Evolutionary conservation across 2,113 vertebrate species (phyloP), one percentile per base, ranked within the genome.

Genomic region (Tylochromis polylepis): DNA sequence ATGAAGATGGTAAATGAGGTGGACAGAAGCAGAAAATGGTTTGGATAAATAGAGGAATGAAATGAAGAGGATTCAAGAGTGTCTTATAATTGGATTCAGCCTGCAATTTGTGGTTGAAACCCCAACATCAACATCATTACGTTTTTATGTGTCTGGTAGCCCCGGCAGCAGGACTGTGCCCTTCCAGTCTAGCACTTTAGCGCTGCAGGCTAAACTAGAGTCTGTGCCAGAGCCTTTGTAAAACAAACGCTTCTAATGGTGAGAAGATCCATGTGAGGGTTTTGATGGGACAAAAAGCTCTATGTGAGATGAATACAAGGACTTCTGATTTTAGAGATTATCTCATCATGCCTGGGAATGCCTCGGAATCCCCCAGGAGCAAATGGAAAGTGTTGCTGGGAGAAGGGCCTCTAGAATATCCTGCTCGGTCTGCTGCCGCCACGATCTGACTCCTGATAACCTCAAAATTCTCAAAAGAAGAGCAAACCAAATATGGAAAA

Each of bases 231-330:
- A 24, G 70, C 75, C 85, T 85, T 49, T 81, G 60, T 56, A 29
- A 27, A 72, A 77, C 43, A 85, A 75, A 60, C 41, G 27, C 27
- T 46, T 38, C 72, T 87, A 89, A 90, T 81, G 91, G 93, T n/a
- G 86, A 79, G 79, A 70, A 31, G 70, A 87, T 31, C 62, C 12
- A 20, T 65, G 83, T 57, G 18, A 46, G 55, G n/a, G 46, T 57
- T 67, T 15, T 83, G 20, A 27, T 11, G 12, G 5, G 56, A 11
- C 20, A 1, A 14, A 31, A 7, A 34, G 53, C 62, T 85, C 12
- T 34, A n/a, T 81, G 60, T 82, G 85, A 81, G 27, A 29, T 58
- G 88, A 89, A 89, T 60, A 20, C 81, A 80, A 46, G 77, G 22
- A 8, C 22, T 9, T 82, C 51, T 79, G 72, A 72, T 79, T 77